Evolutionary conservation across 2,113 vertebrate species (phyloP), one percentile per base, ranked within the genome.

Genomic region (Oophaga pumilio): DNA sequence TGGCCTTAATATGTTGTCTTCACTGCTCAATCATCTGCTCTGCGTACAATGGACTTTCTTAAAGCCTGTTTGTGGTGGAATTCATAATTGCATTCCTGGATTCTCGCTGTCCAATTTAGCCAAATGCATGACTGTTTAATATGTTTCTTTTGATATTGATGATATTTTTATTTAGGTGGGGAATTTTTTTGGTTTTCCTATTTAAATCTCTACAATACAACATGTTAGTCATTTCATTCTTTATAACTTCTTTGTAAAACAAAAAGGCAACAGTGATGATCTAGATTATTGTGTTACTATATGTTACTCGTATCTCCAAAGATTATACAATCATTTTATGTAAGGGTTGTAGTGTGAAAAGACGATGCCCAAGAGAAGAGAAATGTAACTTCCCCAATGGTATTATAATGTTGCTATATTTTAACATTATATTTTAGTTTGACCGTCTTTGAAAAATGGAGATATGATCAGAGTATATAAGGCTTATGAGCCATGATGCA

Each of bases 1-100:
- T 53, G 64, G 71, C 60, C 28, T 77, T 64, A 84, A 84, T 14
- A 62, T 76, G 78, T 87, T 87, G 81, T 57, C 71, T 84, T 57
- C 76, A 33, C 50, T 33, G 8, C 56, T 76, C 56, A 88, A 59
- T 76, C 53, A 87, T n/a, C 12, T 64, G 20, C 26, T 77, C 50
- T 78, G 52, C 43, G n/a, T 74, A 56, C 11, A 73, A 26, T 60
- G n/a, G 26, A 18, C 24, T 12, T 76, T n/a, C 8, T 33, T 82
- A 62, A 66, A 77, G 68, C 43, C 49, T 68, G 66, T 82, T 82
- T 87, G 53, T 26, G 57, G 17, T 18, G 82, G 24, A 49, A 74
- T 50, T 50, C 15, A 20, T 49, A 43, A 43, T 43, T 73, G 17
- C 69, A 73, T 73, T 43, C 69, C 28, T 18, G 10, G 43, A 8